Evolutionary conservation across 2,797 vertebrate species (phyloP), one percentile per base, ranked within the genome.

Genomic region (Morelia viridis): DNA sequence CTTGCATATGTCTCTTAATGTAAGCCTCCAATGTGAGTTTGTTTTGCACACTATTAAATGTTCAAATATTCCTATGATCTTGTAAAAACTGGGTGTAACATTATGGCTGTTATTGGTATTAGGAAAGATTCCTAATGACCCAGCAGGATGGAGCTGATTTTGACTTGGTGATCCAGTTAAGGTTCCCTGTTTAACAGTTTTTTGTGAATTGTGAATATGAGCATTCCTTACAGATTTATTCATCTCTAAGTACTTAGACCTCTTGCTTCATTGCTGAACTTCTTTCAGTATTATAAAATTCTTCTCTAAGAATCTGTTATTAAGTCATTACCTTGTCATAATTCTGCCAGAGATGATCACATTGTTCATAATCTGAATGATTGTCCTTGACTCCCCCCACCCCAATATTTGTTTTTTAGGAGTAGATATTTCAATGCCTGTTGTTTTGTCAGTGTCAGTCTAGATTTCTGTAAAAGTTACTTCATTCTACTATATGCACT

Each of bases 341-440:
- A 12, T 53, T 15, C 6, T 58, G 12, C 17, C 3, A 46, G 22
- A 28, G 8, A 7, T 12, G 10, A n/a, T 58, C 35, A 31, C 13
- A 58, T 0, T 86, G 17, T n/a, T 46, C 50, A 24, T 1, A 46
- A 91, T 80, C 31, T 92, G 15, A 76, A 76, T 9, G 0, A 35
- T 87, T 93, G 24, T 11, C 26, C 41, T 11, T 50, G 62, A 50
- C 3, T 15, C 26, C 24, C 19, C 3, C 31, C 15, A n/a, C 10
- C 26, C 61, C 7, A 71, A 31, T 94, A 65, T 92, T 91, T 90
- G 61, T 92, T 86, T 88, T 89, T 1, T 85, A 62, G 84, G 87
- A 90, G 58, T 65, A 90, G 56, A 76, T 56, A 92, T 92, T 88
- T 56, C 60, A 5, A 31, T 62, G 91, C n/a, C 71, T 88, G 0